phyloP scores from a whole-genome alignment of 2,888 invertebrate species.

The Oscheius onirici region DNA sequence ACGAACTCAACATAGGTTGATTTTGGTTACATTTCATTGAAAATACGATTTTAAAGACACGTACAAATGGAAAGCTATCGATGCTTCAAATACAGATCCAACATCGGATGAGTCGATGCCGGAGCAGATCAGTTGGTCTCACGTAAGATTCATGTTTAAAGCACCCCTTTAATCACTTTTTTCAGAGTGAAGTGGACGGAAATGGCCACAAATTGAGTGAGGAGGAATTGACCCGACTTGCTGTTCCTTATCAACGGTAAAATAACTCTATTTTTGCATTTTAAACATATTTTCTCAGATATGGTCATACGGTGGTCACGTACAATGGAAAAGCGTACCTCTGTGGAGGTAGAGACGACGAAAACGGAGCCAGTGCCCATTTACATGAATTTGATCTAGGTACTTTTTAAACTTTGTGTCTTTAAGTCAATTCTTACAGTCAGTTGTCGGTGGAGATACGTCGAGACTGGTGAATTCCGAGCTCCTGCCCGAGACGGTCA shows the following conservation, averaged over 20 bases:
- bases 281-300: conserved; percentile 74
- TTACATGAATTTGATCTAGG: conserved; percentile 85
- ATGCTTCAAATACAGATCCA: not conserved
- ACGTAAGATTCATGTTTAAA: not conserved
- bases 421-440: conserved; percentile 64
- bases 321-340: conserved; percentile 82
- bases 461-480: conserved; percentile 76
- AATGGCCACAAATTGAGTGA: conserved; percentile 1
- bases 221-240: not conserved
- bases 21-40: not conserved
- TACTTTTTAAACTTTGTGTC: too few relatives aligned
- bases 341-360: conserved; percentile 92
- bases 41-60: conserved; percentile 33
- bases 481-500: conserved; percentile 91
- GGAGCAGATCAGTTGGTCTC: not conserved
- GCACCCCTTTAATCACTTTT: not conserved
- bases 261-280: not conserved
- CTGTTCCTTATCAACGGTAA: conserved; percentile 25
- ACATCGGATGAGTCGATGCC: not conserved
- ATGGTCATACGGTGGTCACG: conserved; percentile 90
- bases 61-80: conserved; percentile 35
- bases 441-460: conserved; percentile 71
- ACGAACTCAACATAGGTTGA: conserved; percentile 82
- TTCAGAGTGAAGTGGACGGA: not conserved
- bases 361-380: conserved; percentile 81